Conservation (phyloP, 1,140 invertebrate genomes). For the Yoshiicerus persimilis region DNA sequence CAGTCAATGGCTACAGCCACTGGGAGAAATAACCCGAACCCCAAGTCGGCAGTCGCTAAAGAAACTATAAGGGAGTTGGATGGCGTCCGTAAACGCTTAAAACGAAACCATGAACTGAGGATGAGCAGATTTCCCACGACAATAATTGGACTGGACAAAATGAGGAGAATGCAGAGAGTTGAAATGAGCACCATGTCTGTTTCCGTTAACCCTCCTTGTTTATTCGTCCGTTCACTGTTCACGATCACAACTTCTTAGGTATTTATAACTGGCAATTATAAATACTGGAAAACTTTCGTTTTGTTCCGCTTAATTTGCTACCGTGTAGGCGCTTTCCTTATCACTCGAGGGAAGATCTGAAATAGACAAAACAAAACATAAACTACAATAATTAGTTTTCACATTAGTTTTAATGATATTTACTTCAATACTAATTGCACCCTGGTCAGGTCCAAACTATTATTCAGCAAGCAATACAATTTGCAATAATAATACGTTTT, state of each 20-base stretch:
- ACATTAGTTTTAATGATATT: too few species aligned
- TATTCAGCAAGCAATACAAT: too few species aligned
- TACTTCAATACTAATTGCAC: too few species aligned
- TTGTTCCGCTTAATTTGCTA: neutral
- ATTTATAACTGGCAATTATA: neutral
- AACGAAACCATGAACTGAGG: conserved; percentile 62
- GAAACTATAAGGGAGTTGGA: conserved; percentile 74
- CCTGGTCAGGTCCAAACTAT: too few species aligned
- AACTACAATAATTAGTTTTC: neutral
- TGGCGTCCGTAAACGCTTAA: conserved; percentile 64
- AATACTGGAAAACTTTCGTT: neutral
- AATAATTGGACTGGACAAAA: conserved; percentile 54
- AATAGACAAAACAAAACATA: neutral
- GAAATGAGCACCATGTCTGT: neutral
- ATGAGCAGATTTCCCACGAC: conserved; percentile 62
- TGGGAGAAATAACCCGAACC: conserved; percentile 73
- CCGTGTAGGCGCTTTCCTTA: neutral
- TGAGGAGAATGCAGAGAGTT: neutral
- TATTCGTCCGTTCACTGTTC: neutral
- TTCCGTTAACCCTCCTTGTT: neutral
- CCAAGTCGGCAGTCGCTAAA: conserved; percentile 70
- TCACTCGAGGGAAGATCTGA: neutral
- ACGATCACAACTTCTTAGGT: too few species aligned
- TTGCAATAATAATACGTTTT: too few species aligned
- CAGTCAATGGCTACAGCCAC: conserved; percentile 65